A percentile compares a stretch with the other conserved stretches of the same genome.
Conservation (phyloP, 1,140 invertebrate species). For the Druon quercuslanigerum region DNA sequence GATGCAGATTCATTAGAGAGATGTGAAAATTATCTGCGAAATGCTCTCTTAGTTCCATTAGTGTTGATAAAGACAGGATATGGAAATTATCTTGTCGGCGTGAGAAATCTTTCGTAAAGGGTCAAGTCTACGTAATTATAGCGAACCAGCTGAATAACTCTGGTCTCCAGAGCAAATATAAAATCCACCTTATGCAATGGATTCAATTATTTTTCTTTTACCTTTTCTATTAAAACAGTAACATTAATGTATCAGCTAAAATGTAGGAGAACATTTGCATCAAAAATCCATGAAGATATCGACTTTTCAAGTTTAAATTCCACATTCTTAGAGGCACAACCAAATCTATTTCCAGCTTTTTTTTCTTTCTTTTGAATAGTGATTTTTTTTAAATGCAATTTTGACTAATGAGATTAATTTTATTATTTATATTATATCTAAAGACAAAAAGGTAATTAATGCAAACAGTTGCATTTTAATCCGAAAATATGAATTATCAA, state of each 20-base stretch:
- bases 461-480: no score
- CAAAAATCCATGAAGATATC: no score
- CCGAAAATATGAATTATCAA: no score
- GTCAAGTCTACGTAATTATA: constrained; percentile 51
- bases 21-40: constrained; percentile 48
- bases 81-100: constrained; percentile 63
- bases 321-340: no score
- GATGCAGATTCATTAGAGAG: constrained; percentile 42
- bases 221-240: background rate
- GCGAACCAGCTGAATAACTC: constrained; percentile 30
- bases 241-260: background rate
- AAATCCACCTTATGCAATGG: background rate
- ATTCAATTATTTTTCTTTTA: constrained; percentile 11
- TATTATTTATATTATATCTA: no score
- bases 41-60: constrained; percentile 21
- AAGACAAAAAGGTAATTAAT: no score
- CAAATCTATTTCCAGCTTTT: no score
- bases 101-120: constrained; percentile 62
- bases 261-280: background rate
- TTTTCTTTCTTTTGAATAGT: no score
- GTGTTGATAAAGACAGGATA: constrained; percentile 59
- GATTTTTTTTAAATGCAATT: no score
- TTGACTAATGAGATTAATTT: no score
- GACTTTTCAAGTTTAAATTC: no score
- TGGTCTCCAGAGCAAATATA: background rate